Evolutionary conservation across 2,797 vertebrate species (phyloP), one percentile per base, ranked within the genome.

Genomic region (Brotogeris chrysoptera): DNA sequence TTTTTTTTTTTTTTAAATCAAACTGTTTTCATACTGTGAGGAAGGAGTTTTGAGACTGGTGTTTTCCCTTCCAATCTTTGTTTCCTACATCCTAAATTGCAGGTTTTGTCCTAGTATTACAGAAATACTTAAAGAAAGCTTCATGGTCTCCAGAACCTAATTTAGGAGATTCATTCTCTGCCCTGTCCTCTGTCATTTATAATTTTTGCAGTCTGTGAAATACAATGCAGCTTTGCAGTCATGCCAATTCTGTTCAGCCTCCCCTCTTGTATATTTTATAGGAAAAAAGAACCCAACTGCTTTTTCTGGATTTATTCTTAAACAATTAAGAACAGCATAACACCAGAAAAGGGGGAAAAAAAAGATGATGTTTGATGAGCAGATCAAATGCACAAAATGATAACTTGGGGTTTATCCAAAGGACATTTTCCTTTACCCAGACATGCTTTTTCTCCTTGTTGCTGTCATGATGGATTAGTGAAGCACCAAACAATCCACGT

Each of bases 391-490:
- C 74, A 90, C 52, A 73, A 90, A 94, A 77, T 74, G 47, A 49
- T 92, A 77, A 88, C 60, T 80, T 91, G 71, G 52, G 61, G 8
- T 82, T 96, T 96, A 89, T 96, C 87, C 71, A 93, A 86, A 96
- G 92, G 91, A 95, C 86, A 70, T 92, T 96, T 94, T 92, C 49
- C 46, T 92, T 95, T 83, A 94, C 50, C 55, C 86, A 83, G 90
- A 94, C 88, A 94, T 85, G 79, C 71, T 86, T 91, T 85, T 80
- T 94, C 73, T 95, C 79, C 92, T 96, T 95, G 92, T 95, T 96
- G 77, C 88, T 92, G 72, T 91, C 85, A 71, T 88, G 86, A 92
- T 92, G 96, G 96, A 97, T 96, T 96, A 95, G 81, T 61, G 82
- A 80, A 80, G 93, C 36, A 90, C 86, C 65, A 92, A 97, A 97